Evolutionary conservation across 2,113 vertebrate genomes (phyloP), one percentile per base, ranked within the genome.

Genomic region (Dromas ardeola): DNA sequence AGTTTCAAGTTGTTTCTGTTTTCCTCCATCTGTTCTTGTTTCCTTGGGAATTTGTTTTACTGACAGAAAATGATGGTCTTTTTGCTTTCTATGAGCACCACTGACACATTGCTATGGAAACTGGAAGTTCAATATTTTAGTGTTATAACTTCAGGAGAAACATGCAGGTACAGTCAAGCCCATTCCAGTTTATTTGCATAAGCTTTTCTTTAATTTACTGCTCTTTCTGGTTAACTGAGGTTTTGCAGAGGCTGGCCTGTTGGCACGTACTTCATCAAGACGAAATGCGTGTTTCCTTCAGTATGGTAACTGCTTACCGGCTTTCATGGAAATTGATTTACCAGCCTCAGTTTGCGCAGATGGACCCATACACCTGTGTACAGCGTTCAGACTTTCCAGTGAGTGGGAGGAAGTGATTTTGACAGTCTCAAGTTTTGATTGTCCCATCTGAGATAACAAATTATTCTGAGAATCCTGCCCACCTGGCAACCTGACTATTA

Each of bases 31-130:
- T 95, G 86, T 91, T 85, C 81, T 88, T 86, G 50, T 90, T 93
- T 95, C 67, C 58, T 86, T 93, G 66, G 88, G 81, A 94, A 63
- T 95, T 93, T 86, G 38, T 91, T 97, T 93, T 70, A 83, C 40
- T 40, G 50, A 77, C 59, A 67, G 63, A 96, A 96, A 94, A 93
- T 50, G 1, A 66, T 90, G 58, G 38, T 82, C 49, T 91, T 93
- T 95, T 95, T 80, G 40, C 69, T 91, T 94, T 91, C 59, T 66
- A 3, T 66, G 30, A 90, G n/a, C 55, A 83, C 38, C 16, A 86
- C 77, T 74, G 69, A 84, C 86, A 84, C 58, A 96, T 96, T 85
- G 45, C 91, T 93, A 93, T 97, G 96, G 97, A 87, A 97, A 97
- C 87, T 65, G 38, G n/a, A 93, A 93, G 53, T 91, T 95, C 70